Evolutionary conservation across 2,797 vertebrate genomes (phyloP), one percentile per base, ranked within the genome.

Genomic region (Lutjanus campechanus): DNA sequence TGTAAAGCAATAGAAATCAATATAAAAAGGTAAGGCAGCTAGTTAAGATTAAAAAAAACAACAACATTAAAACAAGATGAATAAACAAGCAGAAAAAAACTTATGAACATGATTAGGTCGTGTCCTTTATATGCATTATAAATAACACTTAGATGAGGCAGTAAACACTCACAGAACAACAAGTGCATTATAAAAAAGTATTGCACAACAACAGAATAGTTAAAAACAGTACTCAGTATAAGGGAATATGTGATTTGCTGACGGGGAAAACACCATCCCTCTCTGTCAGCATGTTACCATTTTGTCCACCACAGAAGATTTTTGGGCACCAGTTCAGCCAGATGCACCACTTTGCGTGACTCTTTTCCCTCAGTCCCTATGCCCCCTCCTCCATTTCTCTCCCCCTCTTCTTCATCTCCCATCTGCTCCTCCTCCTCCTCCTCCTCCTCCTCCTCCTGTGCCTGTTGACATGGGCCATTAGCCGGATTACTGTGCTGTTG

Each of bases 401-500:
- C 54, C 49, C 67, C 25, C 43, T 78, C 77, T 69, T 79, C 65
- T 69, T 79, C 65, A 56, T 73, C 73, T 61, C 43, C 73, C 44
- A 79, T 70, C 73, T 85, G 69, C 72, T 69, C 50, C 67, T 71
- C 49, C 58, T 69, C 41, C 55, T 78, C 47, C 51, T 65, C 29
- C 54, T 67, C 76, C 55, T 79, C 43, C 53, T 69, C 71, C 53
- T 77, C 54, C 44, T 50, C 60, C 29, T 36, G 29, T 49, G 65
- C 47, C 50, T 89, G 79, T 70, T 82, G 70, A 84, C 81, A 64
- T 2, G 64, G 62, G 25, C 61, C 79, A 73, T 77, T 74, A 83
- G 77, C 73, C 8, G 56, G 85, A 87, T 90, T 83, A 88, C 65
- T 65, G 60, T 58, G 74, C 73, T 84, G 63, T 67, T 87, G 63